Percentiles rank a stretch among this genome's conserved stretches.
Conservation (phyloP, 1,140 invertebrate genomes). For the Drosophila sechellia region DNA sequence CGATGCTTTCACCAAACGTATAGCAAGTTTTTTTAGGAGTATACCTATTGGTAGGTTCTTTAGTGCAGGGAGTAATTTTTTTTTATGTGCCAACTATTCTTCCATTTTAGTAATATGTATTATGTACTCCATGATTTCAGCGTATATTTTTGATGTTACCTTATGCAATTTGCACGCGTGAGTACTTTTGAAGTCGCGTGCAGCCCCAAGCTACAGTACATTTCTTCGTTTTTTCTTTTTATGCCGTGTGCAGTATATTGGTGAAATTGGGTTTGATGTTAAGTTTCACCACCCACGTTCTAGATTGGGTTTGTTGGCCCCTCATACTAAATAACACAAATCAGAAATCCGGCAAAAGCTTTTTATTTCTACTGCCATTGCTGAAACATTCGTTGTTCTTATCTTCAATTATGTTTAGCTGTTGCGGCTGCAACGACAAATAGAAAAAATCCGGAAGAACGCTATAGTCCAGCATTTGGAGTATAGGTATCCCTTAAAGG, state of each 20-base stretch:
- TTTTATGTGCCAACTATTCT: neutral
- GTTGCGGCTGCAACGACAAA: conserved; percentile 23
- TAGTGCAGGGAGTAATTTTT: too few relatives aligned
- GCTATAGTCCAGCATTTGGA: too few relatives aligned
- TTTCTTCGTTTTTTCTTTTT: conserved; percentile 23
- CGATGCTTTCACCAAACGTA: conserved; percentile 54
- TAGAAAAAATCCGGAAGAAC: too few relatives aligned
- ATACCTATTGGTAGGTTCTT: too few relatives aligned
- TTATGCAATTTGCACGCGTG: conserved; percentile 63
- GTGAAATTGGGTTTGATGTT: conserved; percentile 81
- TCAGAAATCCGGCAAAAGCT: conserved; percentile 44
- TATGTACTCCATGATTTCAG: conserved; percentile 17
- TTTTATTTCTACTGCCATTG: conserved; percentile 17
- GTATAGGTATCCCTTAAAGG: too few relatives aligned
- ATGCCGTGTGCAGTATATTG: conserved; percentile 43
- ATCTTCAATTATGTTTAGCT: conserved; percentile 25
- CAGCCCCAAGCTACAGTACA: conserved; percentile 38
- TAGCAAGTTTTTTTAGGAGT: neutral
- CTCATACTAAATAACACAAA: conserved; percentile 23
- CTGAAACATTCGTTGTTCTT: conserved; percentile 41
- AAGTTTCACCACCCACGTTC: conserved; percentile 80
- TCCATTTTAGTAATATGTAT: too few relatives aligned
- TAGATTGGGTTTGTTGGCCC: conserved; percentile 76
- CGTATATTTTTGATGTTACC: conserved; percentile 22
- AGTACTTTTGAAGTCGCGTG: conserved; percentile 53